These are phyloP conservation scores for Eudemis profundana DNA, from an alignment of 2,888 invertebrate genomes.

Conservation along the genomic window DNA sequence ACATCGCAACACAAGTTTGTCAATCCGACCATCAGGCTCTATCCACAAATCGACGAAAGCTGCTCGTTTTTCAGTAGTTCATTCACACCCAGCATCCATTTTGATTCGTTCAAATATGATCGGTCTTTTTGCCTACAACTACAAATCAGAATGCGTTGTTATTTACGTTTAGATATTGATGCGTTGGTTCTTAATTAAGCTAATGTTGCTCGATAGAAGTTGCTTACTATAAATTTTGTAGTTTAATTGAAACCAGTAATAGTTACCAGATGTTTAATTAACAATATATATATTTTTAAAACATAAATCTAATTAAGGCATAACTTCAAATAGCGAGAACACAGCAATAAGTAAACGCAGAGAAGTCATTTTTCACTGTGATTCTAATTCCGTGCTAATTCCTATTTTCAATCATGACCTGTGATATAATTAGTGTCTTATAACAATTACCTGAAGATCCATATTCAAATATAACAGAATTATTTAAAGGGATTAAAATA, in stretches of 20 bases:
- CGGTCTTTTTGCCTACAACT: slow-evolving; percentile 77
- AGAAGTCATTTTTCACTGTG: not conserved
- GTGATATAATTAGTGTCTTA: too few species aligned
- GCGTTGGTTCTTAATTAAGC: slow-evolving; percentile 15
- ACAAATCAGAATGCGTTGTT: slow-evolving; percentile 63
- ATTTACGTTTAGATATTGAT: slow-evolving; percentile 58
- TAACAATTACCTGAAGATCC: too few species aligned
- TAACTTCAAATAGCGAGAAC: not conserved
- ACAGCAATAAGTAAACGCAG: slow-evolving; percentile 35
- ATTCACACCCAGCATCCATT: slow-evolving; percentile 86
- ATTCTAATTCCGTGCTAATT: not conserved
- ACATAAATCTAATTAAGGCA: not conserved
- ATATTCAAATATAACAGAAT: too few species aligned
- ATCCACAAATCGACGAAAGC: slow-evolving; percentile 84
- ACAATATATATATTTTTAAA: not conserved
- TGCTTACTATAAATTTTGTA: not conserved
- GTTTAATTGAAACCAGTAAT: not conserved
- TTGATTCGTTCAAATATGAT: slow-evolving; percentile 85
- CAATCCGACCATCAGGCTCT: slow-evolving; percentile 77
- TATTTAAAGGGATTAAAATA: too few species aligned
- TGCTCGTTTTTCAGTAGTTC: slow-evolving; percentile 85
- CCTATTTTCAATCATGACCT: not conserved
- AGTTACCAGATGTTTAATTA: not conserved
- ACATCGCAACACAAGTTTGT: slow-evolving; percentile 77
- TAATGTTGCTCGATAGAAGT: not conserved